Percentiles rank a stretch among this genome's conserved stretches.
These are phyloP conservation scores for Trissoscelio sp. DNA, from an alignment of 2,888 invertebrate species.

Conservation along the genomic window DNA sequence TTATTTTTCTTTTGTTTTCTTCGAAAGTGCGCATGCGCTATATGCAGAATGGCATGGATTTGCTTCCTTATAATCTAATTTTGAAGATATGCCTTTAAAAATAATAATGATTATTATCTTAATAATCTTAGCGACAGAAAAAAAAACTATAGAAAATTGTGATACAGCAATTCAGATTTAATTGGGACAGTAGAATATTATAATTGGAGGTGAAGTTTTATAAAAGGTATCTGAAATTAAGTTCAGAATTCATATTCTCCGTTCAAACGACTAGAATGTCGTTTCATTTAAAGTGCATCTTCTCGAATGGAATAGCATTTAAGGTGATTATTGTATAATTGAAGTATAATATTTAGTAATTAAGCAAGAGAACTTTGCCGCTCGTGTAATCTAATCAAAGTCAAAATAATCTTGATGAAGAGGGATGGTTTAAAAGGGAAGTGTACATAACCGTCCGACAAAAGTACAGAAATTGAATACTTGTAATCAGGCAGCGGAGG, in stretches of 20 bases:
- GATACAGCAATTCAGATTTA: too few species aligned
- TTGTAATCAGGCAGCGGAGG: slow-evolving; percentile 31
- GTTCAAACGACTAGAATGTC: neutral
- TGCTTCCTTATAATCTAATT: too few species aligned
- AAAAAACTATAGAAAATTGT: too few species aligned
- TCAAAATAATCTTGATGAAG: slow-evolving; percentile 41
- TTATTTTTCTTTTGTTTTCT: too few species aligned
- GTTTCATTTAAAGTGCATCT: neutral
- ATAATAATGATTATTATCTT: too few species aligned
- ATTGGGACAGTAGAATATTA: too few species aligned
- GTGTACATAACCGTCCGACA: slow-evolving; percentile 11
- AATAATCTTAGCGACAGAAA: too few species aligned
- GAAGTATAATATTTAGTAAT: slow-evolving; percentile 28
- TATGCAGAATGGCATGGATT: too few species aligned
- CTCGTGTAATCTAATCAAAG: slow-evolving; percentile 22
- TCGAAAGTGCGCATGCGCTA: too few species aligned
- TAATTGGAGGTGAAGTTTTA: too few species aligned
- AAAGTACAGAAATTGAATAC: slow-evolving; percentile 29
- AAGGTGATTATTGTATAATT: slow-evolving; percentile 11
- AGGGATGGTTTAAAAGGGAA: slow-evolving; percentile 19
- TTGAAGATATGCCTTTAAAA: too few species aligned
- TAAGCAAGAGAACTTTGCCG: slow-evolving; percentile 8
- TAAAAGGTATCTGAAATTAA: neutral
- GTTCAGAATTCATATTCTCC: neutral
- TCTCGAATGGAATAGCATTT: neutral